These are phyloP conservation scores for Microtus oregoni DNA, from an alignment of 2,113 vertebrate genomes.

Conservation along the genomic window DNA sequence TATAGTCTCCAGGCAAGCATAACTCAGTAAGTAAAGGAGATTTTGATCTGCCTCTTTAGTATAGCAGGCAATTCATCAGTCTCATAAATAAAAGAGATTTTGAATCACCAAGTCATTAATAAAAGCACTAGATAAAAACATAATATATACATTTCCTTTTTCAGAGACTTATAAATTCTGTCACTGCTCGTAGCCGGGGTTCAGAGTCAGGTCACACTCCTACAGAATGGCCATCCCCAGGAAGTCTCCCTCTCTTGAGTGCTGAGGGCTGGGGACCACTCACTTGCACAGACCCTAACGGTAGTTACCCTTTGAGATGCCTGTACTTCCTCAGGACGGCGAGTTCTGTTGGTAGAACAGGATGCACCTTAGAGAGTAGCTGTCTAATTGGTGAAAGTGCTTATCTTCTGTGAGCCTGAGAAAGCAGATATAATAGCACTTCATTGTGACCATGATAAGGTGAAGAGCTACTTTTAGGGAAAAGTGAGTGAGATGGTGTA, in stretches of 20 bases:
- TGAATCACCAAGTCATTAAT: conserved; percentile 62
- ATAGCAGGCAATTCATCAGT: background rate
- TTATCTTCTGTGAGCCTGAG: background rate
- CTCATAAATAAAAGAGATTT: conserved; percentile 68
- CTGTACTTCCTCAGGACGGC: background rate
- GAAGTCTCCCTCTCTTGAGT: background rate
- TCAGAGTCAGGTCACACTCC: background rate
- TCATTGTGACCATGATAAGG: background rate
- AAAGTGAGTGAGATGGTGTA: background rate
- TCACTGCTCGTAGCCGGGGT: background rate
- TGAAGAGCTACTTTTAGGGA: background rate
- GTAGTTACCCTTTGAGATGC: background rate
- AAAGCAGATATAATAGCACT: background rate
- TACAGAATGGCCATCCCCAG: background rate
- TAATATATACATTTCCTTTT: conserved; percentile 52
- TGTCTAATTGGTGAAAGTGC: background rate
- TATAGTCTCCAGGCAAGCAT: background rate
- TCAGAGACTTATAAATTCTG: conserved; percentile 4
- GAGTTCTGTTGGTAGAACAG: background rate
- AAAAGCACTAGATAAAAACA: conserved; percentile 57
- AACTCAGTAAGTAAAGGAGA: conserved; percentile 66
- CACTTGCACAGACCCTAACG: background rate
- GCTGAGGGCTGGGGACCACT: background rate
- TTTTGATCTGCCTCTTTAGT: conserved; percentile 42
- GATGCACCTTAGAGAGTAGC: background rate